Base-by-base conservation (phyloP, 92 coral and sea anemone species). In the Porites divaricata region DNA sequence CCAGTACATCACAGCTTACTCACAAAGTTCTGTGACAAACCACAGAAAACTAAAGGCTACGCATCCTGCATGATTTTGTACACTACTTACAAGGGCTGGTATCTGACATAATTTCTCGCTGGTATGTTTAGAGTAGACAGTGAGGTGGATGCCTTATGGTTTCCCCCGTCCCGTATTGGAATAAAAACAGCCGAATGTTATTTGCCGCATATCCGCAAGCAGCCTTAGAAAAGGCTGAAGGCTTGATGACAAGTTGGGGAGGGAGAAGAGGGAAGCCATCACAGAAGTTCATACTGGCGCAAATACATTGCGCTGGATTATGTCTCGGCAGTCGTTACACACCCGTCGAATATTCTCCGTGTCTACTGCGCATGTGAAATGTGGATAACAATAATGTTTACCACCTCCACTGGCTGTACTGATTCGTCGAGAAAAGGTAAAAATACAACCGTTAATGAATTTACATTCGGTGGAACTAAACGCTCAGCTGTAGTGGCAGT, bases 391-490 rank as follows among this genome's bases (percentile, higher is more conserved):
- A 92, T 97, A 97, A 88, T 97, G 99, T 89, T 97, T 97, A 77
- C 99, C 99, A 86, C 94, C 99, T 62, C 99, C 99, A 90, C 93
- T 97, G 76, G 99, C 99, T 80, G 99, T 97, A 91, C 99, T 97
- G 98, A 97, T 97, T 93, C 99, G 99, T 98, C 94, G 67, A 11
- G 77, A 82, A 77, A n/a, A 81, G 69, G 77, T 61, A 88, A 17
- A 9, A 9, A 51, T 15, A 13, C 9, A 14, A 66, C 8, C 45
- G 9, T n/a, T n/a, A 52, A 41, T 35, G 53, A 17, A 74, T 50
- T 20, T 56, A 28, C 5, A 54, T 35, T 35, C 45, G 6, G 7
- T 35, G 45, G 41, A 35, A 35, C 45, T 35, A 6, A 35, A 35
- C 45, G 45, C 45, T 35, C 45, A 35, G 45, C 45, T 35, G 45